Base-by-base conservation (phyloP, 2,113 vertebrate genomes). In the Mystacornis crossleyi region DNA sequence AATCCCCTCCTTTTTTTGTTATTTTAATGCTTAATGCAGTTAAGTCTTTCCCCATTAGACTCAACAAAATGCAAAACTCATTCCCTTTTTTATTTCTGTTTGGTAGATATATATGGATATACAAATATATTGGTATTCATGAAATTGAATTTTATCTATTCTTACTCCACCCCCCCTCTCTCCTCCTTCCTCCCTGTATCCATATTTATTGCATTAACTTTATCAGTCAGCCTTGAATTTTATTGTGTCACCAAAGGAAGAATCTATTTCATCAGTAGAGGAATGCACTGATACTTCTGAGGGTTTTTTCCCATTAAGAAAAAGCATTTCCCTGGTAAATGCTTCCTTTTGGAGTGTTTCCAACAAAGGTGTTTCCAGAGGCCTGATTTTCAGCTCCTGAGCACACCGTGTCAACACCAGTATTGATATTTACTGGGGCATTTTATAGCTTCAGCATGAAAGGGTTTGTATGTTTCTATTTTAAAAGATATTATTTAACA, bases 191-290 rank as follows among this genome's bases (percentile, higher is more conserved):
- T 92, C 42, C 26, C 38, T 26, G 42, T 54, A 86, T 88, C 29
- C 71, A 66, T 88, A 88, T 93, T 86, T 95, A 94, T 86, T 94
- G 18, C 58, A 92, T 86, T 93, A 82, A 38, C 54, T 95, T 85
- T 82, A 92, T 93, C 92, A 92, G 50, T 42, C 47, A 90, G 53
- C 54, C 67, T 80, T 48, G 36, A 90, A 65, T 92, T 87, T 91
- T 82, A 82, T 25, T 65, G n/a, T 60, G 66, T 19, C 50, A 79
- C 58, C 6, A 12, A 83, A 80, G 20, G 34, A 93, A 72, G 36
- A 80, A 66, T 65, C 28, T 62, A 45, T 88, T 90, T 90, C 64
- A 80, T 70, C 85, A 86, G 58, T 0, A 80, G 8, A 80, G 48
- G 31, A 69, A 91, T 65, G 42, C 10, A 85, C 38, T 36, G 73